A percentile compares a stretch with the other conserved stretches of the same genome.
Conservation (phyloP, 2,113 vertebrate genomes). For the Ceratotherium simum region DNA sequence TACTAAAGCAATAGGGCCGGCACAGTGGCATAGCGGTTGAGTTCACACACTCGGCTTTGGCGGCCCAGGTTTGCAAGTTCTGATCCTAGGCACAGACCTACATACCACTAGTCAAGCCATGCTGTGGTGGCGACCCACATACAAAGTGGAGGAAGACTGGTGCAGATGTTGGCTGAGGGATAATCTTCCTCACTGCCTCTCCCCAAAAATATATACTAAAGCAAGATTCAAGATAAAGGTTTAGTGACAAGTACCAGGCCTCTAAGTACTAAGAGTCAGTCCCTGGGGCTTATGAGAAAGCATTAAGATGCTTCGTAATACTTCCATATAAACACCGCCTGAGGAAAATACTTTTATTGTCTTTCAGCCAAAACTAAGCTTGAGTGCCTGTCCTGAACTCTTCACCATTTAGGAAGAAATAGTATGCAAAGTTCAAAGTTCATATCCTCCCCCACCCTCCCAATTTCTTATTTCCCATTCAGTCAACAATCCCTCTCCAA, state of each 20-base stretch:
- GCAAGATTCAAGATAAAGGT: constrained; percentile 6
- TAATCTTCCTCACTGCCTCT: too few species aligned
- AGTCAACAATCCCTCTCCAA: not conserved
- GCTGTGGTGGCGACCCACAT: too few species aligned
- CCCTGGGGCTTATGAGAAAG: not conserved
- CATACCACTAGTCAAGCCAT: too few species aligned
- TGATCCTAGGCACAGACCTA: too few species aligned
- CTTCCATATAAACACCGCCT: not conserved
- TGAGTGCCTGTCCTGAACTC: not conserved
- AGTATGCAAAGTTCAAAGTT: not conserved
- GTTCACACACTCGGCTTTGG: too few species aligned
- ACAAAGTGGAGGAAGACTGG: too few species aligned
- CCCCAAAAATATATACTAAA: not conserved
- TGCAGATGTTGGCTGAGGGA: too few species aligned
- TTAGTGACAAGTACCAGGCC: constrained; percentile 7
- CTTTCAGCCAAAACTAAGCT: not conserved
- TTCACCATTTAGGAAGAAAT: constrained; percentile 2
- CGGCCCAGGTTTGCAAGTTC: too few species aligned
- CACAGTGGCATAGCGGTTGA: too few species aligned
- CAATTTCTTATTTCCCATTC: not conserved
- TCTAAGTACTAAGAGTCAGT: not conserved
- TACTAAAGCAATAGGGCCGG: not conserved
- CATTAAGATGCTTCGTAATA: not conserved
- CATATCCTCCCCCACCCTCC: not conserved
- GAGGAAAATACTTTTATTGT: not conserved